Conservation (phyloP, 1,140 invertebrate genomes). For the Monochamus saltuarius region DNA sequence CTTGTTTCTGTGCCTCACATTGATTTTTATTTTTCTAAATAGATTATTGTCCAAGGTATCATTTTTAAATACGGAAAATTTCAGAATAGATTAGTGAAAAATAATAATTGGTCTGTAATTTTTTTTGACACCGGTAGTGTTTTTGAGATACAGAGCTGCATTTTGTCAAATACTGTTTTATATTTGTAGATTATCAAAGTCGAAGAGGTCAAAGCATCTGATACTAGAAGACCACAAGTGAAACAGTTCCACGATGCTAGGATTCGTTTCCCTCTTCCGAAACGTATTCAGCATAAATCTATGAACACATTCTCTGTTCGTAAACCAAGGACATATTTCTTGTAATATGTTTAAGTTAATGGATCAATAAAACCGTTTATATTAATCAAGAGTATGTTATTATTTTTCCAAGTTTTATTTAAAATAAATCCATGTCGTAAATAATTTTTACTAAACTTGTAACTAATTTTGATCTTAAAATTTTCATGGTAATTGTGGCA, state of each 20-base stretch:
- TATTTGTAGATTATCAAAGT: slow-evolving; percentile 92
- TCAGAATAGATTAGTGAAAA: background rate
- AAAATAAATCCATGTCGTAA: no score
- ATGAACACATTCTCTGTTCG: slow-evolving; percentile 82
- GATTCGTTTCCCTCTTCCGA: slow-evolving; percentile 95
- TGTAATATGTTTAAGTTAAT: slow-evolving; percentile 59
- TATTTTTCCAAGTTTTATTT: no score
- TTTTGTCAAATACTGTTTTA: slow-evolving; percentile 8
- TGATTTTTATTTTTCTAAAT: background rate
- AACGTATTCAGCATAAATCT: slow-evolving; percentile 82
- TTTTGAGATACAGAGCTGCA: no score
- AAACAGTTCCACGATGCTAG: slow-evolving; percentile 98
- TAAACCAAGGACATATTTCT: slow-evolving; percentile 92
- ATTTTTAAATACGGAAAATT: slow-evolving; percentile 3
- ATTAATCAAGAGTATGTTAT: background rate
- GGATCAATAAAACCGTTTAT: slow-evolving; percentile 19
- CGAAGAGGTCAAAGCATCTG: slow-evolving; percentile 81
- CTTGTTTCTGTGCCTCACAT: slow-evolving; percentile 9
- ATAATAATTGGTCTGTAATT: background rate
- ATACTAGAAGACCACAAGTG: slow-evolving; percentile 89
- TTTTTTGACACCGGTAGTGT: background rate
- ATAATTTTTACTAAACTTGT: no score
- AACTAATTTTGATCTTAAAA: no score
- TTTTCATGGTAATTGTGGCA: no score
- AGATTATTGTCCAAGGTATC: background rate